phyloP scores from a whole-genome alignment of 1,140 invertebrate species.

The Calephelis virginiensis region DNA sequence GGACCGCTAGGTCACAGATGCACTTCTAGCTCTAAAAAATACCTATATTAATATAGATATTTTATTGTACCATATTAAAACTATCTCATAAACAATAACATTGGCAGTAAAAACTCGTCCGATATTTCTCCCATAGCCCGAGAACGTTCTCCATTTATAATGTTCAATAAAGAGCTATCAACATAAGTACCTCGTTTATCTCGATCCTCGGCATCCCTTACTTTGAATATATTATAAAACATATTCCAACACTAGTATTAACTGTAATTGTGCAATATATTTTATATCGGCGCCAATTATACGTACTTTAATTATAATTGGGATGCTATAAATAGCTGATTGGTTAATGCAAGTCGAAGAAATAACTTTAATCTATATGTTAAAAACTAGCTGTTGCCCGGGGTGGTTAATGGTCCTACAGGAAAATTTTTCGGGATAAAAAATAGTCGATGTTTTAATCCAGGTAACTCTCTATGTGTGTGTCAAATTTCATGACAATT shows the following conservation, averaged over 20 bases:
- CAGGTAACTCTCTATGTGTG: no score
- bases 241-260: constrained; percentile 10
- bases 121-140: background rate
- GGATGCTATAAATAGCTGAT: constrained; percentile 6
- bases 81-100: background rate
- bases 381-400: no score
- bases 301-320: constrained; percentile 11
- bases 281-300: constrained; percentile 13
- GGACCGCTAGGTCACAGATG: no score
- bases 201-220: constrained; percentile 6
- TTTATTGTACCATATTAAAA: no score
- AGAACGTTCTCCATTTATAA: constrained; percentile 9
- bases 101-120: background rate
- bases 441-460: no score
- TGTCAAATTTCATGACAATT: no score
- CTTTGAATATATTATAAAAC: constrained; percentile 13
- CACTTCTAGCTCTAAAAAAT: no score
- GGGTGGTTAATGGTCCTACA: background rate
- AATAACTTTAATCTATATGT: background rate
- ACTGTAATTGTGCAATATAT: constrained; percentile 16
- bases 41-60: no score
- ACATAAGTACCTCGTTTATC: constrained; percentile 12
- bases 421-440: no score
- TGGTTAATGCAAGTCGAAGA: background rate
- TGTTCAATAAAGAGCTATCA: constrained; percentile 9